Base-by-base conservation (phyloP, 2,797 vertebrate genomes). In the Labroides dimidiatus region DNA sequence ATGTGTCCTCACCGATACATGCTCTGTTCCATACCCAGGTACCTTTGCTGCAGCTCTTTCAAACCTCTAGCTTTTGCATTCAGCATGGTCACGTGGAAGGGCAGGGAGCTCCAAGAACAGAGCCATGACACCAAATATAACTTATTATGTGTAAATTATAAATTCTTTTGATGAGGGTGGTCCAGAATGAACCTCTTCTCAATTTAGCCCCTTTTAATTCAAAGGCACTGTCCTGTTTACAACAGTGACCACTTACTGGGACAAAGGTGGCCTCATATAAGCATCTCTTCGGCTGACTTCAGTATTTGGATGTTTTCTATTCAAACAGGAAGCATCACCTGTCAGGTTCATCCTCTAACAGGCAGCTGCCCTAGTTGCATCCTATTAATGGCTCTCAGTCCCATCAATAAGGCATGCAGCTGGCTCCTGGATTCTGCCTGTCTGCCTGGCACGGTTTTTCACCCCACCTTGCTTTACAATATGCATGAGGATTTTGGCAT, bases 321-420 rank as follows among this genome's bases (percentile, higher is more conserved):
- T 90, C 67, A 77, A 64, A 80, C 54, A 62, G 68, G 69, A 83
- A 64, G 50, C 33, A 15, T 52, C 66, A 74, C 55, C 63, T 81
- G 78, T 79, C 81, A 67, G 81, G 73, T 80, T 86, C 64, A 69
- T 86, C 78, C 84, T 77, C 21, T 78, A 49, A 70, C 83, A 67
- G 76, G 80, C 81, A 84, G 81, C 84, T 93, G 92, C 84, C 91
- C 90, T 88, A 93, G 84, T 91, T 93, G 89, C 91, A 93, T 94
- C 84, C 89, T 85, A 93, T 93, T 93, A 93, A 93, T 88, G 85
- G 90, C 89, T 89, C 84, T 78, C 80, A 69, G 78, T 73, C 78
- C 90, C 91, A 94, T 94, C 91, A 94, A 94, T 93, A 94, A 94
- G 86, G 85, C 87, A 94, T 93, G 89, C 79, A 82, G 84, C 88